phyloP scores from a whole-genome alignment of 2,113 vertebrate genomes.

The Lycaon pictus region DNA sequence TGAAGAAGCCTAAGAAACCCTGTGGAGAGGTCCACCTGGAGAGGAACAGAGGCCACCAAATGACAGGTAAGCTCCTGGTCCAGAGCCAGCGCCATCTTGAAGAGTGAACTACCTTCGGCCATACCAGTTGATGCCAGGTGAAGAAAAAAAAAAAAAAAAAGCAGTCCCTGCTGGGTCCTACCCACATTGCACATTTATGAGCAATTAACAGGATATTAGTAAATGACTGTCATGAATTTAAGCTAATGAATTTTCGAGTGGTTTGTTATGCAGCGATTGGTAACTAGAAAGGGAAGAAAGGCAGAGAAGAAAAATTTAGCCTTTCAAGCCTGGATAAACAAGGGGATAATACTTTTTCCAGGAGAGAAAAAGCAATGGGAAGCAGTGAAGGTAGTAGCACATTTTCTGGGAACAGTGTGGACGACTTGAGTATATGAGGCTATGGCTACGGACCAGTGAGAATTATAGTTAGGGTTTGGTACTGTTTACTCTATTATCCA shows the following conservation, averaged over 20 bases:
- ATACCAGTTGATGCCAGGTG: not conserved
- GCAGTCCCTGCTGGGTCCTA: not conserved
- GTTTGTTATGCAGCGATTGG: not conserved
- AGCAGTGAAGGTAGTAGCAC: not conserved
- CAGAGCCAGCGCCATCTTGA: not conserved
- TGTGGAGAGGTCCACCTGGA: not conserved
- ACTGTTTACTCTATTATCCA: not conserved
- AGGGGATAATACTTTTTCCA: not conserved
- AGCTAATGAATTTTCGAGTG: not conserved
- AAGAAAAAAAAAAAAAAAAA: not conserved
- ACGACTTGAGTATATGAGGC: not conserved
- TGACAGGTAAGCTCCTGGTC: not conserved
- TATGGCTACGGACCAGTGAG: not conserved
- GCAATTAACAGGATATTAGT: not conserved
- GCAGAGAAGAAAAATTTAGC: not conserved
- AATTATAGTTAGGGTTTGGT: constrained; percentile 5
- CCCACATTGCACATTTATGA: not conserved
- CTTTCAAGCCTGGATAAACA: not conserved
- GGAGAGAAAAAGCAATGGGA: not conserved
- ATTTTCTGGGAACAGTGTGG: not conserved
- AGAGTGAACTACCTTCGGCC: not conserved
- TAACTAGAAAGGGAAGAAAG: not conserved
- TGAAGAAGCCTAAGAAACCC: constrained; percentile 15
- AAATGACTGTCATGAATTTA: not conserved
- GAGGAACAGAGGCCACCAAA: not conserved